Conservation (phyloP, 2,113 vertebrate species). For the Phylloscopus trochilus region DNA sequence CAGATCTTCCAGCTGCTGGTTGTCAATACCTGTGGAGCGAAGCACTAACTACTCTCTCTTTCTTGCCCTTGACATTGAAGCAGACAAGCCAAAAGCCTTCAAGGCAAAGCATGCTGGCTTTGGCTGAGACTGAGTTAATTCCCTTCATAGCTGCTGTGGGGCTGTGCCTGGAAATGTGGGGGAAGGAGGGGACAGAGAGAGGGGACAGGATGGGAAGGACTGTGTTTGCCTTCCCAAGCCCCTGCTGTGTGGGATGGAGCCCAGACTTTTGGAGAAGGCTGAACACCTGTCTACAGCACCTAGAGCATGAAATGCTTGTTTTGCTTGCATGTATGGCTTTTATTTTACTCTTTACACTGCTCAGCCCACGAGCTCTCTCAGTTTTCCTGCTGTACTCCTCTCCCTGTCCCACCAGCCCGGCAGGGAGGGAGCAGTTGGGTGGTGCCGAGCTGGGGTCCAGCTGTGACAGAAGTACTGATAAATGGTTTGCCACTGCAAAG, state of each 20-base stretch:
- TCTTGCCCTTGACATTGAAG: background rate
- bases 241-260: background rate
- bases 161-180: background rate
- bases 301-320: background rate
- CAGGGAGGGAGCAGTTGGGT: background rate
- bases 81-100: background rate
- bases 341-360: background rate
- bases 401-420: too few relatives aligned
- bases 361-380: background rate
- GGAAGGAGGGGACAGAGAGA: background rate
- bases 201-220: too few relatives aligned
- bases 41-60: background rate
- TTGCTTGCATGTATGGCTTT: background rate
- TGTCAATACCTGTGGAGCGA: background rate
- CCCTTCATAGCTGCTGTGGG: too few relatives aligned
- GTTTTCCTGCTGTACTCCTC: background rate
- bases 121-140: background rate
- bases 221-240: background rate
- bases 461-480: background rate
- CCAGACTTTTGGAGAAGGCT: background rate
- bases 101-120: background rate
- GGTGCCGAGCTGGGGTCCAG: background rate
- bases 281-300: background rate
- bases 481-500: background rate
- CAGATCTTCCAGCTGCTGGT: background rate